Conservation (phyloP, 92 coral and sea anemone species). For the Zoanthus solanderi region DNA sequence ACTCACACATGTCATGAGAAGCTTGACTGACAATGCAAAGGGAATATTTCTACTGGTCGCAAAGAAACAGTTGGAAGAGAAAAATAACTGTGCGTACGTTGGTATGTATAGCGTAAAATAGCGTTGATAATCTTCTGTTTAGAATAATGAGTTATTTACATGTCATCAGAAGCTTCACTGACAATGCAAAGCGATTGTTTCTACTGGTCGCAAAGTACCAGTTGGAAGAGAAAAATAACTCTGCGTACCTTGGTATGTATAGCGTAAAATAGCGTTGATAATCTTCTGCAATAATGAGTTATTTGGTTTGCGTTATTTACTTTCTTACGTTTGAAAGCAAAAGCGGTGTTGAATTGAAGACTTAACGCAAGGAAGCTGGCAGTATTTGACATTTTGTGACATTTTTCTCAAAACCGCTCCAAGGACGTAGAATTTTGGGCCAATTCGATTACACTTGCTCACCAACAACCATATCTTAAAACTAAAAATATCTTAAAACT, state of each 20-base stretch:
- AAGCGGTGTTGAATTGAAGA: no score
- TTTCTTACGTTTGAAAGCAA: no score
- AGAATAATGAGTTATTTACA: conserved; percentile 22
- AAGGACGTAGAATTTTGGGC: no score
- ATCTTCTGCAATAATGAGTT: neutral
- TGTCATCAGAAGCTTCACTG: conserved; percentile 93
- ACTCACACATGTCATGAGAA: conserved; percentile 92
- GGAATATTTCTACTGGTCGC: conserved; percentile 87
- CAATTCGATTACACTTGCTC: no score
- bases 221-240: conserved; percentile 86
- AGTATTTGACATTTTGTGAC: no score
- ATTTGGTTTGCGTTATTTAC: no score
- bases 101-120: conserved; percentile 60
- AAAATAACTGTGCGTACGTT: conserved; percentile 79
- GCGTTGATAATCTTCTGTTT: neutral
- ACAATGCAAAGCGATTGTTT: conserved; percentile 89
- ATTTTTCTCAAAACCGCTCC: no score
- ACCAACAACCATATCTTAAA: no score
- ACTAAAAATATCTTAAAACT: neutral
- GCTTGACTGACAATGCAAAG: conserved; percentile 91
- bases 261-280: neutral
- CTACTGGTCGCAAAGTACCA: conserved; percentile 86
- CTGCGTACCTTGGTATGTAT: conserved; percentile 80
- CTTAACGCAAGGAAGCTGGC: no score
- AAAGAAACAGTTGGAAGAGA: conserved; percentile 84